These are phyloP conservation scores for Melinaea marsaeus DNA, from an alignment of 2,888 invertebrate species.

Conservation along the genomic window DNA sequence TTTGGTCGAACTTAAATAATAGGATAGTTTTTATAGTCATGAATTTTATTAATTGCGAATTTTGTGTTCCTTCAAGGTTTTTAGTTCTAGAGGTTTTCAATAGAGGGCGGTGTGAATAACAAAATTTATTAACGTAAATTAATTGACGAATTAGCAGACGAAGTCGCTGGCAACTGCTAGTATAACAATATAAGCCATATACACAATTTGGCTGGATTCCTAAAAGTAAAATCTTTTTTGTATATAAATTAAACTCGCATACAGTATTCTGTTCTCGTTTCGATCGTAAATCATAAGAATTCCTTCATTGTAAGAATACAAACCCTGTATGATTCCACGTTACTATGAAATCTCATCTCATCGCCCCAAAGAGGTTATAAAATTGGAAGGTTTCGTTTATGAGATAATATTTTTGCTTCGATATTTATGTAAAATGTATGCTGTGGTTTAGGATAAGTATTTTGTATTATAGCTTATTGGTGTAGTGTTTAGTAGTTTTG, in stretches of 20 bases:
- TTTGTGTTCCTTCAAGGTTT: too few relatives aligned
- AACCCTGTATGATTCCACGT: slow-evolving; percentile 20
- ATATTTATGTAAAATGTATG: background rate
- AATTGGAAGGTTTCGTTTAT: slow-evolving; percentile 14
- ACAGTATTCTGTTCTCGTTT: slow-evolving; percentile 31
- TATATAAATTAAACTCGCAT: slow-evolving; percentile 20
- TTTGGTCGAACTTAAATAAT: too few relatives aligned
- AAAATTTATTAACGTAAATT: too few relatives aligned
- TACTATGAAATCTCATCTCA: slow-evolving; percentile 22
- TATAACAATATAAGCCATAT: too few relatives aligned
- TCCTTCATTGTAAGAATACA: slow-evolving; percentile 18
- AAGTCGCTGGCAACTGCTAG: too few relatives aligned
- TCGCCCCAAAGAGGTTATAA: slow-evolving; percentile 20
- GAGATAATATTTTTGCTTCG: background rate
- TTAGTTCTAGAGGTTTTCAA: too few relatives aligned
- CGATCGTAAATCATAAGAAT: slow-evolving; percentile 25
- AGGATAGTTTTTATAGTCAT: too few relatives aligned
- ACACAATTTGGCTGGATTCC: background rate
- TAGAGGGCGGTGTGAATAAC: too few relatives aligned
- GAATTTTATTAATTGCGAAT: too few relatives aligned
- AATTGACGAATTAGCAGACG: too few relatives aligned
- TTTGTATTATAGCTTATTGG: background rate
- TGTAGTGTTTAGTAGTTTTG: background rate
- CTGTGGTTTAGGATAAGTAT: background rate
- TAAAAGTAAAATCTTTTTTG: background rate